Evolutionary conservation across 2,888 invertebrate genomes (phyloP), one percentile per base, ranked within the genome.

Genomic region (Tetragonisca angustula): DNA sequence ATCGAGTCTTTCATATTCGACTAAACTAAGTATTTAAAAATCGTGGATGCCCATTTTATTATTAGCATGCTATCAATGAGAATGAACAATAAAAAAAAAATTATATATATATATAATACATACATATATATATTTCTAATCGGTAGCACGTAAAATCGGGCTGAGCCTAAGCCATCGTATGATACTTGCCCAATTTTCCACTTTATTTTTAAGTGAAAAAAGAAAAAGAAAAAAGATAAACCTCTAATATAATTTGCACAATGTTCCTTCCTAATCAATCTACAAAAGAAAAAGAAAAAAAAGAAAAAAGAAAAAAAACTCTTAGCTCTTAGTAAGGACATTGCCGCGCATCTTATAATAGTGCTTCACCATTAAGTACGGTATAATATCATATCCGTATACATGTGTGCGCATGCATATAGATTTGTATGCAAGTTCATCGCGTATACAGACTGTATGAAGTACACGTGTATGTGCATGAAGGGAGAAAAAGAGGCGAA

Each of bases 351-450:
- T 87, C 79, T 88, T 85, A 90, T 70, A 84, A 87, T 89, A 90
- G 87, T 85, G 88, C 86, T 90, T 89, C 88, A 87, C 85, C 87
- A 86, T 90, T 85, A 88, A 85, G 78, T 90, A 91, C 88, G 88
- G 87, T 84, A 87, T 85, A 90, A 87, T 84, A 87, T 89, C 90
- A 91, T 91, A 91, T 90, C 87, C 87, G 86, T 89, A 84, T 88
- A 85, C 88, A 86, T 87, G 87, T 84, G 78, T 84, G 81, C 83
- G 82, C 83, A 81, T 88, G 86, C 87, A 84, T 84, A 85, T 82
- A 84, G 80, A 85, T 79, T 79, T 77, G 83, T 88, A 79, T 81
- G 84, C 83, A 61, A 77, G 67, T 83, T 65, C 75, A 73, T 79
- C 67, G 85, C 85, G 83, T 78, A 82, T 83, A 83, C 79, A 82